Evolutionary conservation across 2,888 invertebrate genomes (phyloP).

Genomic region (Lepidonotus clava): DNA sequence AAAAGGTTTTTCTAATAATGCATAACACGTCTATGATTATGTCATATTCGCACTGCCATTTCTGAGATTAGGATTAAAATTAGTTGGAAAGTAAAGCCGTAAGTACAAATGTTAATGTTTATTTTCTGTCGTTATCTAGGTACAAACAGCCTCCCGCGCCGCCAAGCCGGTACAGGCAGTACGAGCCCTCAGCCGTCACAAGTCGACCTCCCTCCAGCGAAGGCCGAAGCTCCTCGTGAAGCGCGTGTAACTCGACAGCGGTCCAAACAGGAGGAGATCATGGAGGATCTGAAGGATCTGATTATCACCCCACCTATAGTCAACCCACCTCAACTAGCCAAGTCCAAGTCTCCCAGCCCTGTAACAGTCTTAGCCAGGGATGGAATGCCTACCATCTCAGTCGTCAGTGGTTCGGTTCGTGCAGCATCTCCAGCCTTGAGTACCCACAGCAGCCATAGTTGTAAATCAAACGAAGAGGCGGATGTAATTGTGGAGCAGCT

Average conservation of each 20-base stretch:
- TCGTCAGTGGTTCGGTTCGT: not conserved
- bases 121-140: not conserved
- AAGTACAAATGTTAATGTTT: not conserved
- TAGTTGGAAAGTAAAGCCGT: not conserved
- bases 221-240: not conserved
- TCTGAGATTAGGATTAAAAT: too few relatives aligned
- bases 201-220: not conserved
- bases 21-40: too few relatives aligned
- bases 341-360: not conserved
- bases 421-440: not conserved
- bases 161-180: not conserved
- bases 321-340: not conserved
- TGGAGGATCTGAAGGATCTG: constrained; percentile 29
- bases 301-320: not conserved
- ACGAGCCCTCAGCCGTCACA: not conserved
- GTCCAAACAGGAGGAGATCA: constrained; percentile 35
- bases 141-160: not conserved
- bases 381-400: not conserved
- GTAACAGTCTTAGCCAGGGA: too few relatives aligned
- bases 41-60: too few relatives aligned
- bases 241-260: not conserved
- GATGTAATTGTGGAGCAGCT: not conserved
- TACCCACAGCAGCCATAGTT: not conserved
- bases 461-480: not conserved
- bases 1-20: too few relatives aligned